Base-by-base conservation (phyloP, 1,140 invertebrate species). In the Drosophila sechellia region DNA sequence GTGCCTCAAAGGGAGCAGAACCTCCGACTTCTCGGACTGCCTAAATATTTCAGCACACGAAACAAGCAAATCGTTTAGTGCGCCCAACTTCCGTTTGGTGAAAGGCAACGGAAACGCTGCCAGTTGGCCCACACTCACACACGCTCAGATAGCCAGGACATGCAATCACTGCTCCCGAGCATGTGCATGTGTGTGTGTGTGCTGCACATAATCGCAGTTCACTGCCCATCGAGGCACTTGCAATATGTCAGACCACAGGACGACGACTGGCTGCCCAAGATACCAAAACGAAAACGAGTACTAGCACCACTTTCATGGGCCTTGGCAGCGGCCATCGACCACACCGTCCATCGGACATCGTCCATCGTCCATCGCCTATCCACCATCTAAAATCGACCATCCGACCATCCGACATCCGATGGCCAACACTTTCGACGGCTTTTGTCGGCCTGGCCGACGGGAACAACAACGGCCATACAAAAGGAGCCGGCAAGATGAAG, bases 61-160 rank as follows among this genome's bases (percentile, higher is more conserved):
- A 89, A 87, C 84, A 87, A 87, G 84, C 85, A 79, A 87, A 87
- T 87, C 84, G 85, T 89, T 87, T 87, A 87, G 84, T 73, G 84
- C 68, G 57, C 77, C 61, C 79, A 22, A 63, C 84, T 87, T 87
- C 84, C 84, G 84, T 80, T 80, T 68, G 53, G 48, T 65, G 83
- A 81, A 81, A 75, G 69, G 74, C 78, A 86, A 79, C 83, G 83
- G 83, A 86, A 87, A 52, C 55, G 54, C 45, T 70, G 57, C 77
- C 46, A 52, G 27, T n/a, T 17, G 31, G 49, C 40, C 43, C 39
- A 42, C 57, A 54, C 46, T 4, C 42, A 45, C n/a, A 57, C 50
- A 54, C 11, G 35, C 31, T 20, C 20, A 56, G 71, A 65, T 57
- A 64, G 59, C 52, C 40, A 77, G 57, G 54, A 60, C 76, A 60